These are phyloP conservation scores for Globia sparganii DNA, from an alignment of 2,888 invertebrate genomes.

Conservation along the genomic window DNA sequence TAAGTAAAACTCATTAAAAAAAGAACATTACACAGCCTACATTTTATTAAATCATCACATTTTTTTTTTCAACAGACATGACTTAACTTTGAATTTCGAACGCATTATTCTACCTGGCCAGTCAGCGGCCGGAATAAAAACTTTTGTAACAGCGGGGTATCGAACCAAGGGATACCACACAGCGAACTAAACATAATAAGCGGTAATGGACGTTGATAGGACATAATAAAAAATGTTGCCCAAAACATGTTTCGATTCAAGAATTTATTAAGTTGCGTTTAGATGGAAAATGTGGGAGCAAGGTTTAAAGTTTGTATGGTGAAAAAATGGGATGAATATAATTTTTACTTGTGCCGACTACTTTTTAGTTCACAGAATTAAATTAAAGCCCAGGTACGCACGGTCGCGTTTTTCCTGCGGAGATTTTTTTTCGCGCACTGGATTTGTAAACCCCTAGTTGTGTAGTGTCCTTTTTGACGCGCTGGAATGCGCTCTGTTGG, in stretches of 20 bases:
- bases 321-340: slow-evolving; percentile 32
- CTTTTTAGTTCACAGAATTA: not conserved
- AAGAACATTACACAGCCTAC: slow-evolving; percentile 27
- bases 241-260: slow-evolving; percentile 56
- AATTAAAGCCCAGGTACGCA: too few species aligned
- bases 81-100: slow-evolving; percentile 58
- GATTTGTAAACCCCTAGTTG: too few species aligned
- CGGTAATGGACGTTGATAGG: slow-evolving; percentile 84
- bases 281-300: slow-evolving; percentile 57
- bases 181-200: slow-evolving; percentile 84
- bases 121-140: slow-evolving; percentile 61
- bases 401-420: too few species aligned
- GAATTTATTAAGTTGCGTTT: slow-evolving; percentile 59
- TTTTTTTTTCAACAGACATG: slow-evolving; percentile 48
- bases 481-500: not conserved
- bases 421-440: not conserved
- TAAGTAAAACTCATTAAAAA: slow-evolving; percentile 25
- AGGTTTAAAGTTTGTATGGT: not conserved
- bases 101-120: slow-evolving; percentile 64
- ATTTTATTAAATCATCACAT: slow-evolving; percentile 66
- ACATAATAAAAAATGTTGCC: slow-evolving; percentile 72
- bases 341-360: not conserved
- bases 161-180: slow-evolving; percentile 78
- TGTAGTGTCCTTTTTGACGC: not conserved
- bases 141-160: slow-evolving; percentile 79